Percentiles rank a stretch among this genome's conserved stretches.
Conservation (phyloP, 1,140 invertebrate genomes). For the Camponotus pennsylvanicus region DNA sequence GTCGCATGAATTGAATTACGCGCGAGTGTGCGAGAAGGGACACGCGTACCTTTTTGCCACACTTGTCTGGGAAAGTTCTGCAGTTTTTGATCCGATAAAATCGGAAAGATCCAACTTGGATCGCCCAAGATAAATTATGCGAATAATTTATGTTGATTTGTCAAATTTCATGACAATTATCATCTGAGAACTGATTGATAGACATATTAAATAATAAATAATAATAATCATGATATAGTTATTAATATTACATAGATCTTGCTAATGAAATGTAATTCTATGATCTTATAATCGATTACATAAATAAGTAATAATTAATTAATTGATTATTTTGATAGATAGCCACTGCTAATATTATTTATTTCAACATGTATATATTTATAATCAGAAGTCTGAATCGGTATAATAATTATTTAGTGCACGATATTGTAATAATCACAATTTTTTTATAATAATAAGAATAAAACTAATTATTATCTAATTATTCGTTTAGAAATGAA, state of each 20-base stretch:
- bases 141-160: neutral
- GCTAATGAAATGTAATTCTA: neutral
- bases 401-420: no score
- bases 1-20: constrained; percentile 67
- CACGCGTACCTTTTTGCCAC: neutral
- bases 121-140: neutral
- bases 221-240: neutral
- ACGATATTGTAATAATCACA: no score
- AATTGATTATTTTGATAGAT: constrained; percentile 1
- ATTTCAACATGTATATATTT: neutral
- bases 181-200: neutral
- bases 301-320: neutral
- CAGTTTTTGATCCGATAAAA: neutral
- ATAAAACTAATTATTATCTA: no score
- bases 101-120: neutral
- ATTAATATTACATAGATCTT: neutral
- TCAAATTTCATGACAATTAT: neutral
- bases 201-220: neutral
- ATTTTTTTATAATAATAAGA: no score
- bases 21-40: constrained; percentile 24
- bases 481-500: no score
- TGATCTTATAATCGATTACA: neutral
- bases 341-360: constrained; percentile 3
- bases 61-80: neutral
- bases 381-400: neutral